These are phyloP conservation scores for Akabosia matsudoensis DNA, from an alignment of 1,140 invertebrate species.

Conservation along the genomic window DNA sequence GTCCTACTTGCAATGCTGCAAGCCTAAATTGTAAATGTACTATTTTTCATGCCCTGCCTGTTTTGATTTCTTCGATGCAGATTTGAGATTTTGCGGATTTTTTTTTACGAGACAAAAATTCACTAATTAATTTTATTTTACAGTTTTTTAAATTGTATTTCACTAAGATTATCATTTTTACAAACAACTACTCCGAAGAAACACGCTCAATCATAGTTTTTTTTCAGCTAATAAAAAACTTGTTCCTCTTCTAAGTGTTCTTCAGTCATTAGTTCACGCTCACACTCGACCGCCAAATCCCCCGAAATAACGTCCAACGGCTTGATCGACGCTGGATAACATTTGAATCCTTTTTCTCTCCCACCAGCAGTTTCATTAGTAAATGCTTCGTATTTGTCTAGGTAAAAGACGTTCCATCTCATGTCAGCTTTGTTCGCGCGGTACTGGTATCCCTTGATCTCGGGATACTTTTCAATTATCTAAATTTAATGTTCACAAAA, in stretches of 20 bases:
- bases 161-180: no score
- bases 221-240: background rate
- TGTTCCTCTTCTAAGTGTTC: background rate
- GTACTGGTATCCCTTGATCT: constrained; percentile 64
- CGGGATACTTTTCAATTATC: constrained; percentile 67
- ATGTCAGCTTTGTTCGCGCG: constrained; percentile 37
- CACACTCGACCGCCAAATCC: background rate
- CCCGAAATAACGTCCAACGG: constrained; percentile 4
- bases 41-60: no score
- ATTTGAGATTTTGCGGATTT: no score
- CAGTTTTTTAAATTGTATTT: no score
- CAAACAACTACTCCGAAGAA: no score
- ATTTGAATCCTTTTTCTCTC: background rate
- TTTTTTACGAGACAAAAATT: no score
- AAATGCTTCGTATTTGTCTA: background rate
- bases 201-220: no score
- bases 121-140: no score
- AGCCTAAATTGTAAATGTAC: no score
- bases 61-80: no score
- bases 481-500: constrained; percentile 51
- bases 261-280: background rate
- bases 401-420: background rate
- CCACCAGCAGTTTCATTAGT: background rate
- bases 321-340: background rate
- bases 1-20: no score